A percentile compares a stretch with the other conserved stretches of the same genome.
Conservation (phyloP, 2,888 invertebrate genomes). For the Phorcus lineatus region DNA sequence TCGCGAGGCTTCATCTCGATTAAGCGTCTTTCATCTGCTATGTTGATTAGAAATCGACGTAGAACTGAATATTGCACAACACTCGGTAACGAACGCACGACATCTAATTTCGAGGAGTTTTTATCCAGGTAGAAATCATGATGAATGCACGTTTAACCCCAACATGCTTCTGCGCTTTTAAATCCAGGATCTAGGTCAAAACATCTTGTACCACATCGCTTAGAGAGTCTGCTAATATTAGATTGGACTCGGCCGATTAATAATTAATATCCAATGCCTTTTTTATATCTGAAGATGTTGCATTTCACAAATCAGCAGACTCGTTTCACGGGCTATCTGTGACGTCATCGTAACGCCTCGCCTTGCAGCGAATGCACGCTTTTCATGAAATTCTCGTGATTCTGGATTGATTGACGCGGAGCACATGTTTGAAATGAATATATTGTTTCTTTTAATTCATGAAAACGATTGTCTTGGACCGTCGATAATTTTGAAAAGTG, state of each 20-base stretch:
- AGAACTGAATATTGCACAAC: background rate
- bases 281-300: background rate
- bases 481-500: too few species aligned
- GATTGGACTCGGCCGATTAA: background rate
- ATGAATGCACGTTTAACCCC: background rate
- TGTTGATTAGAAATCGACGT: conserved; percentile 7
- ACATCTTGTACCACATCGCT: background rate
- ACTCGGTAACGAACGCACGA: background rate
- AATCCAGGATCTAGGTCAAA: background rate
- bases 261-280: background rate
- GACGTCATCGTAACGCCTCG: background rate
- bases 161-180: background rate
- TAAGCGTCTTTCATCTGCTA: background rate
- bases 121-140: too few species aligned
- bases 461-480: too few species aligned
- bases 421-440: too few species aligned
- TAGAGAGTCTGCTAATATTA: background rate
- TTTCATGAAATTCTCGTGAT: too few species aligned
- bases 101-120: background rate
- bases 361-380: too few species aligned
- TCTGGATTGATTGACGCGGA: too few species aligned
- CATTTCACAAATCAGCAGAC: background rate
- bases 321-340: background rate
- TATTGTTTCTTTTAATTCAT: too few species aligned
- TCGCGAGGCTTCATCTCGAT: background rate